These are phyloP conservation scores for Cheirogaleus major DNA, from an alignment of 2,797 vertebrate species.

Conservation along the genomic window DNA sequence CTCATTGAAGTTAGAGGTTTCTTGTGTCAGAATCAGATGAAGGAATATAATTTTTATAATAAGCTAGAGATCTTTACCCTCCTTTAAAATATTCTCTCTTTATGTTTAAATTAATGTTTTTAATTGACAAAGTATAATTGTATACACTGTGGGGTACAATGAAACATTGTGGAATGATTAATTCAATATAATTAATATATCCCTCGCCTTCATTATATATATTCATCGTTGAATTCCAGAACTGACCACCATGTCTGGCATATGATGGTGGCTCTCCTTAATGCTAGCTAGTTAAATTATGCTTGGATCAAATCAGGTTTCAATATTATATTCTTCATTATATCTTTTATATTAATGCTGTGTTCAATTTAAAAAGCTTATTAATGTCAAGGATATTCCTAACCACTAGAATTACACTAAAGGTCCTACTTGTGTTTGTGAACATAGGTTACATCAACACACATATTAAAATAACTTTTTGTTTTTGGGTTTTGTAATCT, in stretches of 20 bases:
- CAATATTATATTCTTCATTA: not conserved
- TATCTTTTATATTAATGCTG: not conserved
- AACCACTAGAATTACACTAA: not conserved
- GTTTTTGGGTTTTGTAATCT: not conserved
- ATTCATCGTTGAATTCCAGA: conserved; percentile 25
- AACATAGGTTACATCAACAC: not conserved
- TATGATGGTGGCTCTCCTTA: not conserved
- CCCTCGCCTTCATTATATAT: not conserved
- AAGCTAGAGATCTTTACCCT: not conserved
- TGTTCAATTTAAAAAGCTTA: conserved; percentile 30
- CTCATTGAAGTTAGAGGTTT: not conserved
- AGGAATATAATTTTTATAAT: not conserved
- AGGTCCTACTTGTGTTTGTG: not conserved
- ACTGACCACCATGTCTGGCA: not conserved
- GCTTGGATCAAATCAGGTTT: not conserved
- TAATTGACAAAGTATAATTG: not conserved
- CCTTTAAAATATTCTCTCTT: not conserved
- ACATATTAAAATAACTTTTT: conserved; percentile 25
- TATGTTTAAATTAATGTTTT: not conserved
- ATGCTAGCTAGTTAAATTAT: conserved; percentile 5
- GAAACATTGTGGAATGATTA: not conserved
- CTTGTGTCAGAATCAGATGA: not conserved
- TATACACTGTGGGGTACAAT: not conserved
- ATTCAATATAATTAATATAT: not conserved
- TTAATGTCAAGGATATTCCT: not conserved